Evolutionary conservation across 2,888 invertebrate genomes (phyloP).

Genomic region (Zygaena filipendulae): DNA sequence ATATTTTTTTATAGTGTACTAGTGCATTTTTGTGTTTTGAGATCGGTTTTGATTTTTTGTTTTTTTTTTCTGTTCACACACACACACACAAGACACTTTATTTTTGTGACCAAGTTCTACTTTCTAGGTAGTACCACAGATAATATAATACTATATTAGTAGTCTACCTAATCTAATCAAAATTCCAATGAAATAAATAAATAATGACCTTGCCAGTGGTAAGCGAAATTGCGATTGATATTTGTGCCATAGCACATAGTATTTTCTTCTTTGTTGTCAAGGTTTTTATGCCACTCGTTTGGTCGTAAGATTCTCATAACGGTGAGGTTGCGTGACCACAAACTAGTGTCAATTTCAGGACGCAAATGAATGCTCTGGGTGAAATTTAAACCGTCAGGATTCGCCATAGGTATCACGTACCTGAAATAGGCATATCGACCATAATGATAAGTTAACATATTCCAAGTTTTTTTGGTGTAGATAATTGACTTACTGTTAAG

Average conservation of each 20-base stretch:
- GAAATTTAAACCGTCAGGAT: conserved; percentile 49
- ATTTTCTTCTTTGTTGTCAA: conserved; percentile 26
- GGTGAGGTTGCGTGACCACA: conserved; percentile 38
- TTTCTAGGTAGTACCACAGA: too few relatives aligned
- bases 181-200: too few relatives aligned
- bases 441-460: too few relatives aligned
- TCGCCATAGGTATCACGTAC: conserved; percentile 52
- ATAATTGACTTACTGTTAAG: neutral
- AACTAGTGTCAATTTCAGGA: conserved; percentile 24
- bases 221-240: conserved; percentile 56
- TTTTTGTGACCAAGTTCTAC: too few relatives aligned
- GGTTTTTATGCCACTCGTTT: conserved; percentile 45
- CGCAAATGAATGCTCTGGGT: conserved; percentile 29
- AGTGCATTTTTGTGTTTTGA: too few relatives aligned
- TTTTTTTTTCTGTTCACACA: too few relatives aligned
- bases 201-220: conserved; percentile 62
- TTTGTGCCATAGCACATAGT: conserved; percentile 47
- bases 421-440: conserved; percentile 26
- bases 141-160: too few relatives aligned
- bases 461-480: too few relatives aligned
- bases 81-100: too few relatives aligned
- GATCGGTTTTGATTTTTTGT: too few relatives aligned
- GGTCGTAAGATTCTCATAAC: conserved; percentile 29
- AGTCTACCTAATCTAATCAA: too few relatives aligned
- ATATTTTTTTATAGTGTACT: too few relatives aligned